phyloP scores from a whole-genome alignment of 2,888 invertebrate species.

The Trachelus troglodyta region DNA sequence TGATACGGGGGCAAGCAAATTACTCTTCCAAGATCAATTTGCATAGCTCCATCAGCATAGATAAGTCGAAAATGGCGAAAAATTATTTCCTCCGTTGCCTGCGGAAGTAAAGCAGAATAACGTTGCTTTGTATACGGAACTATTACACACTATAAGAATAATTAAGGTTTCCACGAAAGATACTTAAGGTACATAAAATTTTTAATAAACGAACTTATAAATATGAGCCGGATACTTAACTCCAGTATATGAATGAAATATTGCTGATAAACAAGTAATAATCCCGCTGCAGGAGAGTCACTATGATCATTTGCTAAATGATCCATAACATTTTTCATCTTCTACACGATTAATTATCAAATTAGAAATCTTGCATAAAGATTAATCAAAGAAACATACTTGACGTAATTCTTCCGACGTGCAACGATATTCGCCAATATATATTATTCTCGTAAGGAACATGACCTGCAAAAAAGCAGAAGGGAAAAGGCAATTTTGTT shows the following conservation, averaged over 20 bases:
- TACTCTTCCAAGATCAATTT: slow-evolving; percentile 30
- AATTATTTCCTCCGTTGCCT: slow-evolving; percentile 52
- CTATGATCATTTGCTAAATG: slow-evolving; percentile 36
- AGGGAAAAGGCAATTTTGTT: background rate
- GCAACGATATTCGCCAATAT: slow-evolving; percentile 44
- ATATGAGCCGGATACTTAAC: slow-evolving; percentile 27
- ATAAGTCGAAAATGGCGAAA: slow-evolving; percentile 41
- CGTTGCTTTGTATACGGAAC: slow-evolving; percentile 5
- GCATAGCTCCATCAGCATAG: slow-evolving; percentile 11
- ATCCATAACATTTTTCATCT: slow-evolving; percentile 34
- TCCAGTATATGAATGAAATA: slow-evolving; percentile 50
- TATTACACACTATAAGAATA: background rate
- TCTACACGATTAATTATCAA: slow-evolving; percentile 23
- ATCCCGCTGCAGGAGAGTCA: slow-evolving; percentile 35
- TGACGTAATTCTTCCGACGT: background rate
- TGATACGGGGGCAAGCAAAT: slow-evolving; percentile 42
- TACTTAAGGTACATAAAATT: background rate
- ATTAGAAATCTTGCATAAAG: background rate
- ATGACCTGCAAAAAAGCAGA: slow-evolving; percentile 32
- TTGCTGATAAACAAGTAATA: slow-evolving; percentile 48
- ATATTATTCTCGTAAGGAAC: slow-evolving; percentile 44
- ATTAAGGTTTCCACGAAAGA: background rate
- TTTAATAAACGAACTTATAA: background rate
- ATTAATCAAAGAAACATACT: background rate
- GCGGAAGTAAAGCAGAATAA: slow-evolving; percentile 2